Evolutionary conservation across 2,797 vertebrate species (phyloP), one percentile per base, ranked within the genome.

Genomic region (Alcedo quadribrachys): DNA sequence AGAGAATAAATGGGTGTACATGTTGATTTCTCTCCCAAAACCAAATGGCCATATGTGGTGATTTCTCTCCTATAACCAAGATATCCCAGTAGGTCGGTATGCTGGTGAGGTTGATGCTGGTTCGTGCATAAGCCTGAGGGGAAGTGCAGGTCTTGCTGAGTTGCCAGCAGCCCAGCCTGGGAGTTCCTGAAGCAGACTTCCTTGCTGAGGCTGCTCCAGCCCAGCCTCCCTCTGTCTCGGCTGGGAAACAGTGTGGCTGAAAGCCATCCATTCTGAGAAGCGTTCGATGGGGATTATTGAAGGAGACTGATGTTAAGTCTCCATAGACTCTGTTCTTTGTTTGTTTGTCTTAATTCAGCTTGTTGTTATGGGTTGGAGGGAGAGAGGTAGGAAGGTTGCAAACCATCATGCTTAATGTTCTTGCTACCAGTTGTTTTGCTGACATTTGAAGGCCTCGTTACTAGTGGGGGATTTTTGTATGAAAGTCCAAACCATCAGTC

Each of bases 361-460:
- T 63, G 53, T 58, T 16, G 1, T 37, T 70, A 12, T 0, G 8
- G 21, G 15, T 65, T 93, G 53, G 7, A 9, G 35, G 62, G 50
- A 90, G 66, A 90, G 86, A 73, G 28, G 17, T 46, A 19, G 79
- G 90, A 93, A 91, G 63, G 9, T 15, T 65, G 50, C 71, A 94
- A 76, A 85, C 73, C 54, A 40, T 69, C 24, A 28, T 15, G 11
- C 65, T 81, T 95, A 50, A 80, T 4, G 6, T 45, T 50, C 84
- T 43, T 79, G 30, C 54, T 87, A 87, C 74, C 16, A 28, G 40
- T 89, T 84, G 42, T 81, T 88, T 66, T 85, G 68, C 67, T 77
- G 42, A 15, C 85, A 30, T 92, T 96, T 95, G 73, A 93, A 94
- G 84, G 93, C 60, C 48, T 53, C 71, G 40, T 78, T 94, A 95